These are phyloP conservation scores for Melanotaenia nigrans DNA, from an alignment of 2,797 vertebrate species.

Conservation along the genomic window DNA sequence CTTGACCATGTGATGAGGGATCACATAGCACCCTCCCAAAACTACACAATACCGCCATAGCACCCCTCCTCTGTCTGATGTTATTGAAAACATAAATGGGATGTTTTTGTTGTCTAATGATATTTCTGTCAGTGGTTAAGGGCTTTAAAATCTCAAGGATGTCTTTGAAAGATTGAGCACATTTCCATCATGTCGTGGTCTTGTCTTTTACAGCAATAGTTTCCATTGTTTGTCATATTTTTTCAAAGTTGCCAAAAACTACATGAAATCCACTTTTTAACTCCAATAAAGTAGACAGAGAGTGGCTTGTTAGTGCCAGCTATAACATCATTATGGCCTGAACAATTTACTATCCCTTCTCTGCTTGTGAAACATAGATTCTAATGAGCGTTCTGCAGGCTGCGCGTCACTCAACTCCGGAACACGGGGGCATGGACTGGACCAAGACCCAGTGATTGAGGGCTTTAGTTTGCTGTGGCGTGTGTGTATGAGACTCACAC, in stretches of 20 bases:
- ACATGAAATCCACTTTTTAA: constrained; percentile 77
- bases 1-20: constrained; percentile 67
- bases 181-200: constrained; percentile 66
- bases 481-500: constrained; percentile 54
- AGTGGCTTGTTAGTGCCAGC: constrained; percentile 81
- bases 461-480: constrained; percentile 63
- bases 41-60: constrained; percentile 49
- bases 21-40: constrained; percentile 59
- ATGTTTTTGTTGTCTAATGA: constrained; percentile 70
- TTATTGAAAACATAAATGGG: constrained; percentile 69
- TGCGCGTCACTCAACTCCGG: constrained; percentile 70
- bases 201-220: constrained; percentile 62
- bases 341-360: constrained; percentile 84
- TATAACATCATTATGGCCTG: constrained; percentile 79
- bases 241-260: constrained; percentile 69
- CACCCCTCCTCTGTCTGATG: constrained; percentile 54
- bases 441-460: constrained; percentile 76
- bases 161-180: constrained; percentile 60
- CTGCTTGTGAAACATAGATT: constrained; percentile 85
- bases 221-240: constrained; percentile 74
- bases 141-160: constrained; percentile 40
- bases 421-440: constrained; percentile 67
- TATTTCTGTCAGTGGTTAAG: constrained; percentile 67
- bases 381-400: constrained; percentile 81
- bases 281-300: constrained; percentile 81